Percentiles rank a stretch among this genome's conserved stretches.
Evolutionary conservation across 2,797 vertebrate genomes (phyloP).

Genomic region (Heterohyrax brucei): DNA sequence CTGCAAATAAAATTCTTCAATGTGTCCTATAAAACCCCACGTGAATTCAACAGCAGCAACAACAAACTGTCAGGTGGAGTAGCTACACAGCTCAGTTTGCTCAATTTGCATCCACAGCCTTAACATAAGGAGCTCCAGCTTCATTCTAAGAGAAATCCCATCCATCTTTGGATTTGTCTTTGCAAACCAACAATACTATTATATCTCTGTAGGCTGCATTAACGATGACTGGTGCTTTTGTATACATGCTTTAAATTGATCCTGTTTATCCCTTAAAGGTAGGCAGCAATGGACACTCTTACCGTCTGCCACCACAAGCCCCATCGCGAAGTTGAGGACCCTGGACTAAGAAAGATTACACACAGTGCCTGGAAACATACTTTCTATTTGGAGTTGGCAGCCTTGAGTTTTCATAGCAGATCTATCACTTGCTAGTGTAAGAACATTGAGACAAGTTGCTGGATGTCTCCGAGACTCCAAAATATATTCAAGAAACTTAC

Average conservation of each 20-base stretch:
- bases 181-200: neutral
- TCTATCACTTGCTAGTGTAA: neutral
- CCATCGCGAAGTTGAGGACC: neutral
- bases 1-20: neutral
- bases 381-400: neutral
- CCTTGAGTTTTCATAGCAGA: neutral
- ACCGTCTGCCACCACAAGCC: neutral
- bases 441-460: constrained; percentile 9
- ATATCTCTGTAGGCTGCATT: neutral
- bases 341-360: neutral
- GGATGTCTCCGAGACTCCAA: neutral
- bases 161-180: constrained; percentile 29
- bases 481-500: neutral
- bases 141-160: constrained; percentile 29
- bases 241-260: neutral
- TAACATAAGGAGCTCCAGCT: neutral
- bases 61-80: neutral
- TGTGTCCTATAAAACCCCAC: neutral
- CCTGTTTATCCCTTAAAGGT: neutral
- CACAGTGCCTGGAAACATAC: neutral
- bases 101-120: neutral
- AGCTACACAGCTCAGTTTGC: no score
- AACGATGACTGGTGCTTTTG: neutral
- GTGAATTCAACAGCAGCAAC: neutral
- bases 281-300: neutral